Evolutionary conservation across 2,888 invertebrate genomes (phyloP), one percentile per base, ranked within the genome.

Genomic region (Cerastis rubricosa): DNA sequence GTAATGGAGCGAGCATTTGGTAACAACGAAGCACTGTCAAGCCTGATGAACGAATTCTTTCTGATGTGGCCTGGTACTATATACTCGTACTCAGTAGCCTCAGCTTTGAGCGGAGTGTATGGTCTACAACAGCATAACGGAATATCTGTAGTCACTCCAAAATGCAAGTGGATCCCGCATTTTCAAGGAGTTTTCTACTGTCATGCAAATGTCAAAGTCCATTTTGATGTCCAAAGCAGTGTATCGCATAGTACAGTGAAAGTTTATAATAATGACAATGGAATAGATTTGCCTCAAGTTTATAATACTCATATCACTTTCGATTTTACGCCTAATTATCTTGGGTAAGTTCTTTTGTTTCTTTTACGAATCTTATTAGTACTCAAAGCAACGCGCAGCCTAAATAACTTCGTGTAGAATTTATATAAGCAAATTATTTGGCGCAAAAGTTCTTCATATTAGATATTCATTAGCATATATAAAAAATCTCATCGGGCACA

Each of bases 31-130:
- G 81, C 91, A 0, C 80, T 96, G 12, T 92, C 95, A 22, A 89
- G 89, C 0, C 84, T 96, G 8, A 95, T 96, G 96, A 95, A 95
- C 65, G 94, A 95, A 80, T 96, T 96, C 86, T 96, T 96, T 69
- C 68, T 67, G 40, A 89, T 95, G 90, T 96, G 88, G 57, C 96
- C 96, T 47, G 92, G 92, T 43, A 89, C 94, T 0, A 95, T 92
- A 77, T 86, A 88, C 0, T 94, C 96, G 0, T 96, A 94, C 72
- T 96, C 96, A 0, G 90, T 96, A 0, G 90, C 95, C 0, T 94
- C 96, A 11, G 96, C 94, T 0, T 87, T 96, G 0, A 92, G 91
- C 35, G 96, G 96, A 7, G 87, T 90, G 0, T 91, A 91, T 47
- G 93, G 93, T 0, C 64, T 96, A 0, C 89, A 93, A 4, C 95